Conservation (phyloP, 2,113 vertebrate species). For the Nematolebias whitei region DNA sequence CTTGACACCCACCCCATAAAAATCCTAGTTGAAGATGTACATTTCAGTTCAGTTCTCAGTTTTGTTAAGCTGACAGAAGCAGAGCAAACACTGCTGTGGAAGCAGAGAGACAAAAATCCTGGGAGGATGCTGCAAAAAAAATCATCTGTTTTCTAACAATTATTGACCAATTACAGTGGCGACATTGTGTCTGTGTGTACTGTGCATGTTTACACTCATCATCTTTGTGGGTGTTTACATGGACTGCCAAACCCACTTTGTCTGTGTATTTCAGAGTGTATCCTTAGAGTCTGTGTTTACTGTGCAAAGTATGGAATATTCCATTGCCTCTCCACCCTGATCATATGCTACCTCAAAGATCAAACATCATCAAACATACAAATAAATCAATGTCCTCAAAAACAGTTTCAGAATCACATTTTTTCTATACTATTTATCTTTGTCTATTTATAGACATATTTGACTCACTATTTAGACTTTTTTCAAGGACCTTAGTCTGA, state of each 20-base stretch:
- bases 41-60: no score
- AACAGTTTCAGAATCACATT: no score
- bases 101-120: constrained; percentile 7
- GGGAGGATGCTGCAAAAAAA: constrained; percentile 9
- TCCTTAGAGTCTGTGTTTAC: constrained; percentile 15
- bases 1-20: no score
- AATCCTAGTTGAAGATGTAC: no score
- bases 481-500: no score
- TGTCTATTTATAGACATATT: no score
- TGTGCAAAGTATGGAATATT: background rate
- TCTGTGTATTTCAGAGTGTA: background rate
- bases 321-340: no score
- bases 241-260: background rate
- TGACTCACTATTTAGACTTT: no score
- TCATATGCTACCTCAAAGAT: no score
- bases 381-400: background rate
- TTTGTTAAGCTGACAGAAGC: no score
- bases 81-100: constrained; percentile 3
- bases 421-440: no score
- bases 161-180: constrained; percentile 36
- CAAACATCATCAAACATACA: no score
- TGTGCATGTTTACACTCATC: constrained; percentile 8
- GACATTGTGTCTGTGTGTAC: constrained; percentile 41
- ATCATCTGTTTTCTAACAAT: constrained; percentile 21
- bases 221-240: constrained; percentile 30